phyloP scores from a whole-genome alignment of 2,113 vertebrate species.

The Amia ocellicauda region DNA sequence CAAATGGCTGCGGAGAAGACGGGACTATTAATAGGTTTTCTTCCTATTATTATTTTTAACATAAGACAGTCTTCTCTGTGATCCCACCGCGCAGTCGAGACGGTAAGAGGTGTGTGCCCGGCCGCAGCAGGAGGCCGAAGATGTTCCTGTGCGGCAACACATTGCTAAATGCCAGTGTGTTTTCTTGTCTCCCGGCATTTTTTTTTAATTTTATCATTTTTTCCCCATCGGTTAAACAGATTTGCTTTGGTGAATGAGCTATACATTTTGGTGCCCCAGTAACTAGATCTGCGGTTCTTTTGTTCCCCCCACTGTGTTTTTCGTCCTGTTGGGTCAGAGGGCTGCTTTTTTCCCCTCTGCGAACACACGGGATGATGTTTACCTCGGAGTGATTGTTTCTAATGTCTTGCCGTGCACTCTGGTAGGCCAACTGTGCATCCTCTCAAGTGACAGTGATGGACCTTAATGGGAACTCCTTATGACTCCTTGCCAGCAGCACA shows the following conservation, averaged over 20 bases:
- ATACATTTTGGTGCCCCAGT: not conserved
- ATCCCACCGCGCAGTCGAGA: not conserved
- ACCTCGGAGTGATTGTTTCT: not conserved
- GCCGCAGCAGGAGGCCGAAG: not conserved
- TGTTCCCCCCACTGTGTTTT: not conserved
- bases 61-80: too few species aligned
- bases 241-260: not conserved
- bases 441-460: conserved; percentile 40
- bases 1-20: not conserved
- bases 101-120: not conserved
- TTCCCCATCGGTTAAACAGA: not conserved
- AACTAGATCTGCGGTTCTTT: not conserved
- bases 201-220: too few species aligned
- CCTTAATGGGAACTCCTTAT: conserved; percentile 33
- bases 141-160: not conserved
- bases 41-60: not conserved
- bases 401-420: not conserved
- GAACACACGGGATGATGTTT: not conserved
- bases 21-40: not conserved
- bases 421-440: conserved; percentile 24
- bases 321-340: not conserved
- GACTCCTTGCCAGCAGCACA: conserved; percentile 35
- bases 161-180: not conserved
- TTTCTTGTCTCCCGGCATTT: too few species aligned
- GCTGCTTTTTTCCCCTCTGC: not conserved